phyloP scores from a whole-genome alignment of 2,888 invertebrate species.

The Gonocerus acuteangulatus region DNA sequence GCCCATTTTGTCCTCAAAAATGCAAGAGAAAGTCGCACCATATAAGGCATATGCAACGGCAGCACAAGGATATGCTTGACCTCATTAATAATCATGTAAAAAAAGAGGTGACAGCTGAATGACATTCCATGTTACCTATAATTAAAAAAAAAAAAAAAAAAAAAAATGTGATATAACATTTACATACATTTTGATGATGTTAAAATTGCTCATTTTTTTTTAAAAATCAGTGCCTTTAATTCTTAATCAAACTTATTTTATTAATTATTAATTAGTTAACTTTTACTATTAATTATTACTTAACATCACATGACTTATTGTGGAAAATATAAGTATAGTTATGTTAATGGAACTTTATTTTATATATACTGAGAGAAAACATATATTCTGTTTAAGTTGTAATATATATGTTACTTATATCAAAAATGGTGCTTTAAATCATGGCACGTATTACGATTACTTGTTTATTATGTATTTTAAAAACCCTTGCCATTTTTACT shows the following conservation, averaged over 20 bases:
- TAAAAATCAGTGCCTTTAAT: slow-evolving; percentile 22
- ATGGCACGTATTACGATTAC: not conserved
- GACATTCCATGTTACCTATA: slow-evolving; percentile 12
- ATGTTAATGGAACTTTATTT: not conserved
- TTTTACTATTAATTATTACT: not conserved
- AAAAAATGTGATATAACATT: slow-evolving; percentile 3
- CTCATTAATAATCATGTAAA: slow-evolving; percentile 26
- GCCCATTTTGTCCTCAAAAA: slow-evolving; percentile 47
- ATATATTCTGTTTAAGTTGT: no score
- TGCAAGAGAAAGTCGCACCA: slow-evolving; percentile 48
- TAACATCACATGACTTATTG: not conserved
- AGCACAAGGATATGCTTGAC: slow-evolving; percentile 48
- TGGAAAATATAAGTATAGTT: not conserved
- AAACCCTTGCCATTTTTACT: slow-evolving; percentile 5
- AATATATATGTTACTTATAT: not conserved
- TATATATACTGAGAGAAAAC: not conserved
- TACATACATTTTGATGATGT: no score
- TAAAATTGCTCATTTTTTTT: slow-evolving; percentile 16
- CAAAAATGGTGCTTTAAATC: not conserved
- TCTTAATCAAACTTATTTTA: slow-evolving; percentile 21
- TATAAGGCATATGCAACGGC: slow-evolving; percentile 49
- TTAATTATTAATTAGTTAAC: not conserved
- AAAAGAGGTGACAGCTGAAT: slow-evolving; percentile 23
- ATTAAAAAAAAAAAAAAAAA: not conserved
- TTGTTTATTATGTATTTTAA: not conserved